Evolutionary conservation across 2,113 vertebrate genomes (phyloP).

Genomic region (Chionomys nivalis): DNA sequence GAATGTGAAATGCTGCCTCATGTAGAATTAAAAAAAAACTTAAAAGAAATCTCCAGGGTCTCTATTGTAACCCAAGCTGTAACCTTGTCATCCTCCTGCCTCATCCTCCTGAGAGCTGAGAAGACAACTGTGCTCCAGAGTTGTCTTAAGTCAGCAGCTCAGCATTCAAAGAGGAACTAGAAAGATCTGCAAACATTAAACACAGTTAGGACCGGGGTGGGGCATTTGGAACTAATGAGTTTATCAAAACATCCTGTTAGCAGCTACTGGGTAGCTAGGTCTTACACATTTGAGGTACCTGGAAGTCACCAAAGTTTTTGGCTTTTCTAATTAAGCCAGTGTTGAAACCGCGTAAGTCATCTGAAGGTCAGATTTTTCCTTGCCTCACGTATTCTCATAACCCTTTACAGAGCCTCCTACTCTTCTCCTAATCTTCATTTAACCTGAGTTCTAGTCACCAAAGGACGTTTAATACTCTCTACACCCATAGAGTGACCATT

Average conservation of each 20-base stretch:
- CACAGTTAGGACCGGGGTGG: neutral
- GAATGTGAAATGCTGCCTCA: constrained; percentile 21
- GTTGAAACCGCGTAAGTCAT: neutral
- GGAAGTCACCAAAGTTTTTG: neutral
- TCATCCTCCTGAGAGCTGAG: neutral
- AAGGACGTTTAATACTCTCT: neutral
- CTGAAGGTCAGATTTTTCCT: neutral
- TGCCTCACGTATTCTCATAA: no score
- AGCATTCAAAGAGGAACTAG: neutral
- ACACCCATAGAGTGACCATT: neutral
- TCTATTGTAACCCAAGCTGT: neutral
- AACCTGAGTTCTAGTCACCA: neutral
- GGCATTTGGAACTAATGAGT: neutral
- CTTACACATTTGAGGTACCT: neutral
- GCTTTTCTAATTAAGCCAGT: neutral
- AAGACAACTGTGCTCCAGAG: neutral
- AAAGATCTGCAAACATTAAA: neutral
- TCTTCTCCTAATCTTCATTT: neutral
- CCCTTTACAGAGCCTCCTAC: neutral
- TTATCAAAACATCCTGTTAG: neutral
- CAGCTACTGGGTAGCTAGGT: neutral
- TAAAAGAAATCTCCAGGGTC: neutral
- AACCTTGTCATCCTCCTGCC: neutral
- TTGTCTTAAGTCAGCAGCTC: neutral
- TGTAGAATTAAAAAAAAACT: neutral